phyloP scores from a whole-genome alignment of 2,113 vertebrate species.

The Menidia beryllina region DNA sequence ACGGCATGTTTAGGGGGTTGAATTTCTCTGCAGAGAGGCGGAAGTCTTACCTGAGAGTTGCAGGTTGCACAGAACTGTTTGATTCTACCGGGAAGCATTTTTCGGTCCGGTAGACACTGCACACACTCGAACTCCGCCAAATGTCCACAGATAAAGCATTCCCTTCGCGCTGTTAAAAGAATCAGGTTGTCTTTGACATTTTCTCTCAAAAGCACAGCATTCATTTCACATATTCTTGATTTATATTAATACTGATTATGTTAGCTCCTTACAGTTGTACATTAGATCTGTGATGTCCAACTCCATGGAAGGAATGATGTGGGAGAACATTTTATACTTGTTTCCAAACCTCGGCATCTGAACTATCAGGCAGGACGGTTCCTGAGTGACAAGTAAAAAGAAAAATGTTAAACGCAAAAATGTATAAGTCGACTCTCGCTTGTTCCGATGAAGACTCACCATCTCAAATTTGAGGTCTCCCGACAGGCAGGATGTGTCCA shows the following conservation, averaged over 20 bases:
- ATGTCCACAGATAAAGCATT: constrained; percentile 82
- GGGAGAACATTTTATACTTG: constrained; percentile 85
- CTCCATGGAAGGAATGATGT: constrained; percentile 84
- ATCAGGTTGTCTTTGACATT: background rate
- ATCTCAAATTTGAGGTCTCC: constrained; percentile 83
- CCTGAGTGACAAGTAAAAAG: constrained; percentile 55
- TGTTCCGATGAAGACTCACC: constrained; percentile 56
- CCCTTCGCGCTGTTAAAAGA: constrained; percentile 69
- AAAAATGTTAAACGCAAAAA: background rate
- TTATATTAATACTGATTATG: background rate
- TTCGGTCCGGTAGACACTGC: constrained; percentile 80
- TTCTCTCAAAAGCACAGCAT: background rate
- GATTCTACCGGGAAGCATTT: constrained; percentile 79
- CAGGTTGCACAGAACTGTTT: constrained; percentile 82
- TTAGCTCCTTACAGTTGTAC: constrained; percentile 75
- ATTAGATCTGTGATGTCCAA: constrained; percentile 85
- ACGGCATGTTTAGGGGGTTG: too few relatives aligned
- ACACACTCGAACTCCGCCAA: constrained; percentile 78
- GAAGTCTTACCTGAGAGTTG: constrained; percentile 75
- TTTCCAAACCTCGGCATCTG: constrained; percentile 88
- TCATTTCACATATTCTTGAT: background rate
- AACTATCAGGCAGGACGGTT: constrained; percentile 82
- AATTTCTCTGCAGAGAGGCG: background rate
- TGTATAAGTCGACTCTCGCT: background rate
- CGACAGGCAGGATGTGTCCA: constrained; percentile 83